phyloP scores from a whole-genome alignment of 1,140 invertebrate genomes.

The Drosophila serrata region DNA sequence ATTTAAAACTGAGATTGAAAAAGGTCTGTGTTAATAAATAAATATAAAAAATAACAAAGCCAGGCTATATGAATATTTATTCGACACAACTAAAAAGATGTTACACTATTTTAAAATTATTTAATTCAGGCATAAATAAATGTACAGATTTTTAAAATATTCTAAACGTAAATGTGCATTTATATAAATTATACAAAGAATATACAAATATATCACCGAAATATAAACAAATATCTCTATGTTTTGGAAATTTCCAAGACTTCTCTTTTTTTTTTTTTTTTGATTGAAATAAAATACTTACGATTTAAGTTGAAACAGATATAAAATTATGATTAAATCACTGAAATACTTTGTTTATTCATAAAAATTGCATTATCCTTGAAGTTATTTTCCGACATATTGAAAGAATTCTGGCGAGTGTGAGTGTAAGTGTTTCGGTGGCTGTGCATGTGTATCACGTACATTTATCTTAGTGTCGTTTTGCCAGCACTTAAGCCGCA shows the following conservation, averaged over 20 bases:
- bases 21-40: neutral
- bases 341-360: neutral
- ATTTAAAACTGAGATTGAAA: neutral
- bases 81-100: too few relatives aligned
- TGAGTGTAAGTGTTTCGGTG: conserved; percentile 25
- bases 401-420: conserved; percentile 7
- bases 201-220: neutral
- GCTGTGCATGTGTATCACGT: conserved; percentile 62
- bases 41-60: neutral
- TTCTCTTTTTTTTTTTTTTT: neutral
- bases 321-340: neutral
- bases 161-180: too few relatives aligned
- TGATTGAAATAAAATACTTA: neutral
- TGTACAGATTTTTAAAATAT: neutral
- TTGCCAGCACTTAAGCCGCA: conserved; percentile 79
- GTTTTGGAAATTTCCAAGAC: too few relatives aligned
- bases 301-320: too few relatives aligned
- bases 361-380: neutral
- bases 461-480: conserved; percentile 83
- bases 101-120: neutral
- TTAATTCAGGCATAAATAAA: neutral
- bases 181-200: too few relatives aligned
- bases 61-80: too few relatives aligned
- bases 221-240: neutral
- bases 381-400: neutral